A percentile compares a stretch with the other conserved stretches of the same genome.
Conservation (phyloP, 64 coral and sea anemone species). For the Montipora efflorescens region DNA sequence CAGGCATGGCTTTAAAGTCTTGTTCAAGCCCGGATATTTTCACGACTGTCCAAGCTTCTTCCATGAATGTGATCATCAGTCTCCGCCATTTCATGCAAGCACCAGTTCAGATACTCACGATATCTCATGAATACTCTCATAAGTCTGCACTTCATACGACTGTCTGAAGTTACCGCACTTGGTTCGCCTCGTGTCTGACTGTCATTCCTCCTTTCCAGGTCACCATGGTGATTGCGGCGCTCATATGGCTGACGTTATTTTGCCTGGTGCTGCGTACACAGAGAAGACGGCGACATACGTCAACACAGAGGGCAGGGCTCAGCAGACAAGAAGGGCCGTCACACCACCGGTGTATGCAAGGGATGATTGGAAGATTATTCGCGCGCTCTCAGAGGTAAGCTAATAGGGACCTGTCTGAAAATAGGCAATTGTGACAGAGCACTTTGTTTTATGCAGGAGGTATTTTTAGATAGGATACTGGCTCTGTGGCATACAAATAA, state of each 20-base stretch:
- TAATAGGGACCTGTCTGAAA: background rate
- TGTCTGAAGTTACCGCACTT: too few relatives aligned
- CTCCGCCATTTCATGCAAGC: too few relatives aligned
- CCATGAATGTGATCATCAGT: too few relatives aligned
- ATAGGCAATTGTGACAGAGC: background rate
- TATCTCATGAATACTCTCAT: too few relatives aligned
- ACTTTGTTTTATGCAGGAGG: too few relatives aligned
- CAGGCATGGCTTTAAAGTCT: too few relatives aligned
- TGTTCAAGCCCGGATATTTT: too few relatives aligned
- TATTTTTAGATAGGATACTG: too few relatives aligned
- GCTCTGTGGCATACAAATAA: too few relatives aligned
- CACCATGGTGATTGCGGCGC: conserved; percentile 98
- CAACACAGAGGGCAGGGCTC: conserved; percentile 95
- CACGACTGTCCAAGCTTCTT: too few relatives aligned
- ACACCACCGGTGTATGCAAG: conserved; percentile 93
- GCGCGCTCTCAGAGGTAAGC: conserved; percentile 94
- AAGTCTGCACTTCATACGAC: too few relatives aligned
- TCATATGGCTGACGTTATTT: conserved; percentile 90
- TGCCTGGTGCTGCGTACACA: conserved; percentile 97
- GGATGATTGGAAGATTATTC: conserved; percentile 99
- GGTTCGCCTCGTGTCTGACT: background rate
- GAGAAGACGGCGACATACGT: conserved; percentile 98
- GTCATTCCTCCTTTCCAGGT: conserved; percentile 51
- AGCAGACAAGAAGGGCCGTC: conserved; percentile 97
- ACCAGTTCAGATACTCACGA: too few relatives aligned